Percentiles rank a stretch among this genome's conserved stretches.
These are phyloP conservation scores for Drosophila repletoides DNA, from an alignment of 1,140 invertebrate genomes.

Conservation along the genomic window DNA sequence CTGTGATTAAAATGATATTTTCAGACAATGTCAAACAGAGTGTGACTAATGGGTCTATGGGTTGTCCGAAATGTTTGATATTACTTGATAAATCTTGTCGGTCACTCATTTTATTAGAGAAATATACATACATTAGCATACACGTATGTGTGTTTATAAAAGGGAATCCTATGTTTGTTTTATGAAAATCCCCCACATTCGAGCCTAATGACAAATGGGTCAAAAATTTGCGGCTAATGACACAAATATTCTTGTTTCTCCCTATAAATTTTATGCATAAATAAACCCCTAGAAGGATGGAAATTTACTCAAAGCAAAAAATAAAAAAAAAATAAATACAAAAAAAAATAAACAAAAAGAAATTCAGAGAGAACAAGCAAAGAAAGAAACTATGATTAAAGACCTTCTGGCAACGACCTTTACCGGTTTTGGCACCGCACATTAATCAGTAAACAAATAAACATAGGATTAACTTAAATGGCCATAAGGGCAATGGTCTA, in stretches of 20 bases:
- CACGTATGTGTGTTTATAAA: not conserved
- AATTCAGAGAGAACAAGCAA: not conserved
- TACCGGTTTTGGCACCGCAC: conserved; percentile 21
- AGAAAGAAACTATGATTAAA: conserved; percentile 65
- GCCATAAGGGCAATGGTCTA: conserved; percentile 39
- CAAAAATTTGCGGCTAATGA: conserved; percentile 79
- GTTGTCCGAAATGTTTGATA: conserved; percentile 80
- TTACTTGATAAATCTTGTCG: conserved; percentile 80
- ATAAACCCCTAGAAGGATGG: conserved; percentile 43
- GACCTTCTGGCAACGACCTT: conserved; percentile 49
- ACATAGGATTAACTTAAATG: conserved; percentile 71
- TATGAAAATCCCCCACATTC: conserved; percentile 72
- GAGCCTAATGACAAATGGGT: conserved; percentile 77
- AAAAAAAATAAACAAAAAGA: conserved; percentile 4
- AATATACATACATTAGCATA: conserved; percentile 1
- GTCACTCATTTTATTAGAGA: conserved; percentile 69
- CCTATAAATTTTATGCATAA: conserved; percentile 76
- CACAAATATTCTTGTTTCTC: conserved; percentile 71
- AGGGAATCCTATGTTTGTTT: conserved; percentile 57
- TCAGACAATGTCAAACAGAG: conserved; percentile 77
- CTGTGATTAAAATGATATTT: conserved; percentile 79
- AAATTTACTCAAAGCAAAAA: not conserved
- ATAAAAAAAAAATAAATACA: not conserved
- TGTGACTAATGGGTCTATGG: conserved; percentile 80
- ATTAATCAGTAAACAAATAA: conserved; percentile 74